These are phyloP conservation scores for Platanista minor DNA, from an alignment of 2,113 vertebrate genomes.

Conservation along the genomic window DNA sequence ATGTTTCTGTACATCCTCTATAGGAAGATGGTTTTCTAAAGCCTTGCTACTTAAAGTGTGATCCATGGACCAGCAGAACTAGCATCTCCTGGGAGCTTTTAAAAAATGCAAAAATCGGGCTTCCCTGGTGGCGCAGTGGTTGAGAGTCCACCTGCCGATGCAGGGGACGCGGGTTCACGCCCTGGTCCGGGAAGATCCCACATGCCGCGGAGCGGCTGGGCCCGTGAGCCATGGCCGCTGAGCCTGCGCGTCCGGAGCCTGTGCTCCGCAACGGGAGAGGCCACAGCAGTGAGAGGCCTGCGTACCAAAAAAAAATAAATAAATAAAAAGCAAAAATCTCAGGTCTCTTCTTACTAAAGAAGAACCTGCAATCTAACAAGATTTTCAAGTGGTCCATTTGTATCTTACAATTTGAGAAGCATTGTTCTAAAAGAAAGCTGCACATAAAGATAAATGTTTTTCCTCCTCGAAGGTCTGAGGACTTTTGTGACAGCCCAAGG, in stretches of 20 bases:
- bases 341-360: background rate
- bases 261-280: too few relatives aligned
- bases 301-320: too few relatives aligned
- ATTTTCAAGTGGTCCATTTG: background rate
- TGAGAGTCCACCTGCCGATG: too few relatives aligned
- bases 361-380: background rate
- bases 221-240: too few relatives aligned
- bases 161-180: too few relatives aligned
- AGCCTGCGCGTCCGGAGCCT: too few relatives aligned
- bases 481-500: background rate
- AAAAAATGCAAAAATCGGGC: too few relatives aligned
- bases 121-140: too few relatives aligned
- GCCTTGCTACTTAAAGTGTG: background rate
- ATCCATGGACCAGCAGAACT: rapidly evolving
- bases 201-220: too few relatives aligned
- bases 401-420: rapidly evolving
- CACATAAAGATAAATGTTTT: background rate
- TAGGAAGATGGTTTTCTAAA: rapidly evolving
- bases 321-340: background rate
- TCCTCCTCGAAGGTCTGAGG: background rate
- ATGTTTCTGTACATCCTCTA: background rate
- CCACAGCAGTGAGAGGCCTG: too few relatives aligned
- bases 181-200: too few relatives aligned
- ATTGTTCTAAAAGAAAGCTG: background rate
- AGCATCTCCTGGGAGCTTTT: background rate